Percentiles rank a stretch among this genome's conserved stretches.
Evolutionary conservation across 2,113 vertebrate species (phyloP).

Genomic region (Pionites leucogaster): DNA sequence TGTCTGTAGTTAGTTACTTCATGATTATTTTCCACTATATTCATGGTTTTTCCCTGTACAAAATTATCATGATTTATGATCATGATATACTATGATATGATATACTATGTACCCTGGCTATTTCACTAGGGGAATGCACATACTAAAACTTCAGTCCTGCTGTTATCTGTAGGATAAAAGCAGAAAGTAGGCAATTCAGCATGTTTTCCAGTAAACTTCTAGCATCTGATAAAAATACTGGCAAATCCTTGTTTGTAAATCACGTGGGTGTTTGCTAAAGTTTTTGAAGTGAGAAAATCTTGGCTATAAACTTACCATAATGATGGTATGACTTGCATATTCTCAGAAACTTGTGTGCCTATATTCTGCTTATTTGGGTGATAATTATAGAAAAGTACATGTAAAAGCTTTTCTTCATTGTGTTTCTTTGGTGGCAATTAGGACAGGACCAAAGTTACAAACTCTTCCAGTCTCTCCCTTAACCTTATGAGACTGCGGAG

Average conservation of each 20-base stretch:
- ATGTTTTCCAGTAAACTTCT: background rate
- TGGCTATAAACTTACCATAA: conserved; percentile 5
- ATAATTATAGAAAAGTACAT: background rate
- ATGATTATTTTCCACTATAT: background rate
- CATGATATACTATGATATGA: too few relatives aligned
- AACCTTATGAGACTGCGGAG: background rate
- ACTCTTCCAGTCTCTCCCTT: background rate
- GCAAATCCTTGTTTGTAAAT: background rate
- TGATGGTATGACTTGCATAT: background rate
- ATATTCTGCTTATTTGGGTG: background rate
- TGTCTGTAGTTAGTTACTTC: background rate
- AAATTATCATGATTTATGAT: background rate
- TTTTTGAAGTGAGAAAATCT: conserved; percentile 33
- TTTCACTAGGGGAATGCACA: background rate
- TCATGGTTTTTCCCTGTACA: background rate
- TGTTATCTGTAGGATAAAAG: background rate
- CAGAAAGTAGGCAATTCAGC: background rate
- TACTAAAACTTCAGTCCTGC: background rate
- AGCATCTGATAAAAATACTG: conserved; percentile 6
- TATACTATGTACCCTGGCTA: background rate
- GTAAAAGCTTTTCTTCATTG: background rate
- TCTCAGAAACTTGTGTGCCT: background rate
- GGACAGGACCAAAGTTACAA: background rate
- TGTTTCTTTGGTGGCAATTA: background rate
- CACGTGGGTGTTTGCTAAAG: background rate